Percentiles rank a stretch among this genome's conserved stretches.
These are phyloP conservation scores for Drosophila pallidifrons DNA, from an alignment of 1,140 invertebrate species.

Conservation along the genomic window DNA sequence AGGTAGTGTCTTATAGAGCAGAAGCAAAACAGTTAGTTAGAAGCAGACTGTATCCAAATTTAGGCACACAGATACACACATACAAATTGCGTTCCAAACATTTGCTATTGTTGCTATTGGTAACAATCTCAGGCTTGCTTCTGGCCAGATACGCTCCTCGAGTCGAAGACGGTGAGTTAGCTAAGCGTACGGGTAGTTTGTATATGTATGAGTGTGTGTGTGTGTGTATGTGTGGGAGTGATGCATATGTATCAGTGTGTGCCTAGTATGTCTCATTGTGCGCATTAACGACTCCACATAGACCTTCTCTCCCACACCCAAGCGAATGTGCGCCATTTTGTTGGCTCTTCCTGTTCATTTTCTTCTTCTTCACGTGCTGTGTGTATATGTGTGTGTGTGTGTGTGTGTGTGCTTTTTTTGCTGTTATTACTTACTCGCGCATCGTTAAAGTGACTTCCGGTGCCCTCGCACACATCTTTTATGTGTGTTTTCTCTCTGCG, in stretches of 20 bases:
- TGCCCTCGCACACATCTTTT: slow-evolving; percentile 39
- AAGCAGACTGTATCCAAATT: neutral
- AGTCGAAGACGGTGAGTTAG: neutral
- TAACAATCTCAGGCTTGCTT: slow-evolving; percentile 57
- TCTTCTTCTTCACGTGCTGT: slow-evolving; percentile 14
- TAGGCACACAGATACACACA: neutral
- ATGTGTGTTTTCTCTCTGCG: slow-evolving; percentile 25
- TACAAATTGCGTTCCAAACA: neutral
- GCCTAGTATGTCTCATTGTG: slow-evolving; percentile 69
- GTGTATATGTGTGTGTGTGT: neutral
- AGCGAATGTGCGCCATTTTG: slow-evolving; percentile 75
- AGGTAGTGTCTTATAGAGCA: neutral
- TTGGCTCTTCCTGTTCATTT: slow-evolving; percentile 44
- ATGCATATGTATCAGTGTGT: slow-evolving; percentile 16
- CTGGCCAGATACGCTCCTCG: slow-evolving; percentile 15
- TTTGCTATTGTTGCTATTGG: slow-evolving; percentile 33
- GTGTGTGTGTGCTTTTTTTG: slow-evolving; percentile 44
- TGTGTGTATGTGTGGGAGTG: slow-evolving; percentile 16
- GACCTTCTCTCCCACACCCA: slow-evolving; percentile 15
- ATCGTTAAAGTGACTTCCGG: slow-evolving; percentile 83
- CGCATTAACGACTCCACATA: slow-evolving; percentile 57
- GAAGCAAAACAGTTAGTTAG: neutral
- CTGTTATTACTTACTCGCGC: slow-evolving; percentile 81
- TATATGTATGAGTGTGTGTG: slow-evolving; percentile 5
- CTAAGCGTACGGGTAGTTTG: slow-evolving; percentile 12